phyloP scores from a whole-genome alignment of 2,888 invertebrate genomes.

The Leucoptera coffeella region DNA sequence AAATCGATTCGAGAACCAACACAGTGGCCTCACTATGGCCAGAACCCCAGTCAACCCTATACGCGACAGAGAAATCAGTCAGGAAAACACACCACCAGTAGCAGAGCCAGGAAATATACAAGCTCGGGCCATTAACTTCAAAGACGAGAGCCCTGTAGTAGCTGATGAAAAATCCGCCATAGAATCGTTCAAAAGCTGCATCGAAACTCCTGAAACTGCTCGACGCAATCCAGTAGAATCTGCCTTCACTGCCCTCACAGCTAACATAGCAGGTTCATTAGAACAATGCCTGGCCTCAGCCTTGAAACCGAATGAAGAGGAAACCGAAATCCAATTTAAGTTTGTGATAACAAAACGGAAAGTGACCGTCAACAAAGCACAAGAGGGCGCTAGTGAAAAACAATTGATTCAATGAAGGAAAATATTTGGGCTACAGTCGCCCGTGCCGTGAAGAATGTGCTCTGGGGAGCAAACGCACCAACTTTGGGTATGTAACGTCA shows the following conservation, averaged over 20 bases:
- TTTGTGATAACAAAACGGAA: conserved; percentile 38
- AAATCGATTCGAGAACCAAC: conserved; percentile 34
- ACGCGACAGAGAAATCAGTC: conserved; percentile 13
- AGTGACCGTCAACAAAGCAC: conserved; percentile 29
- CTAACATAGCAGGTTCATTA: conserved; percentile 28
- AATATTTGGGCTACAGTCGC: conserved; percentile 41
- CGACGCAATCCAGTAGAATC: conserved; percentile 11
- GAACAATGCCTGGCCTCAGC: conserved; percentile 31
- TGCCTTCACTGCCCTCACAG: conserved; percentile 26
- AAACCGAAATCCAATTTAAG: conserved; percentile 43
- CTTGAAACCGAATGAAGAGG: conserved; percentile 25
- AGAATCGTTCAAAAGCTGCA: conserved; percentile 33
- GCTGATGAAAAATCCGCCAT: conserved; percentile 17
- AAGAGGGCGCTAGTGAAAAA: conserved; percentile 16
- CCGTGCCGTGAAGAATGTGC: conserved; percentile 34
- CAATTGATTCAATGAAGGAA: conserved; percentile 19
- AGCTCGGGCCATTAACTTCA: conserved; percentile 41
- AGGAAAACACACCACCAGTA: conserved; percentile 30
- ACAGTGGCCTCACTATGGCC: conserved; percentile 19
- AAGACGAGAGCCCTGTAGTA: conserved; percentile 30
- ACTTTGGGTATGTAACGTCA: conserved; percentile 6
- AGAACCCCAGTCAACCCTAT: conserved; percentile 22
- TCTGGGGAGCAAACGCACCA: too few species aligned
- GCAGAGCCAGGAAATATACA: conserved; percentile 22
- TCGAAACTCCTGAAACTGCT: conserved; percentile 16